Base-by-base conservation (phyloP, 92 coral and sea anemone genomes). In the Parazoanthus darwini region DNA sequence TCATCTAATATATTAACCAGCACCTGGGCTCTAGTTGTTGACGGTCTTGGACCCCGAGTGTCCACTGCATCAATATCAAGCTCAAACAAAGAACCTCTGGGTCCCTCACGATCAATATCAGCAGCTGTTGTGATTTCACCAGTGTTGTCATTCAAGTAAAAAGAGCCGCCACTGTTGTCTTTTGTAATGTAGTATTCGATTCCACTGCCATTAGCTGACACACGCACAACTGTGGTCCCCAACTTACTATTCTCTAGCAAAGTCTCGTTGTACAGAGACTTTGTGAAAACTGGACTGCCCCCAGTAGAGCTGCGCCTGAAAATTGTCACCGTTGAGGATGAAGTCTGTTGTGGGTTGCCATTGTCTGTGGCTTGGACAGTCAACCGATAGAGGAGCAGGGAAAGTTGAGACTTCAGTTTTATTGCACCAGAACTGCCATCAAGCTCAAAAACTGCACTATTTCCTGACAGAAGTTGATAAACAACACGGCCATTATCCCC, bases 61-160 rank as follows among this genome's bases (percentile, higher is more conserved):
- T 94, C 98, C 39, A 94, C 96, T 36, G 99, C 99, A 82, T 88
- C 93, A 11, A 97, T 92, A 8, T 82, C 91, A n/a, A 97, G 92
- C 78, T 90, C 86, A 68, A 94, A 91, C 38, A 36, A 7, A 11
- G 86, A 70, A 3, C 93, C 88, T 38, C 88, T 89, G 44, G 88
- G 81, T 23, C 91, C 90, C 80, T 97, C 99, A 78, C 95, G 98
- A 90, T 97, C 98, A 85, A 94, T 86, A 3, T 59, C 80, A 23
- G 56, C 16, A 20, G 86, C 76, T 42, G 96, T 92, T 71, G 90
- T 91, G 8, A 97, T 87, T 3, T 54, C 90, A 25, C 99, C 99
- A 37, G 91, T 91, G 73, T 77, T 77, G 68, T 94, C 88, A 91
- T 91, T 79, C 59, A 97, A 78, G 51, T 50, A 37, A 85, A 97